Percentiles rank a stretch among this genome's conserved stretches.
phyloP scores from a whole-genome alignment of 2,797 vertebrate species.

The Dermochelys coriacea region DNA sequence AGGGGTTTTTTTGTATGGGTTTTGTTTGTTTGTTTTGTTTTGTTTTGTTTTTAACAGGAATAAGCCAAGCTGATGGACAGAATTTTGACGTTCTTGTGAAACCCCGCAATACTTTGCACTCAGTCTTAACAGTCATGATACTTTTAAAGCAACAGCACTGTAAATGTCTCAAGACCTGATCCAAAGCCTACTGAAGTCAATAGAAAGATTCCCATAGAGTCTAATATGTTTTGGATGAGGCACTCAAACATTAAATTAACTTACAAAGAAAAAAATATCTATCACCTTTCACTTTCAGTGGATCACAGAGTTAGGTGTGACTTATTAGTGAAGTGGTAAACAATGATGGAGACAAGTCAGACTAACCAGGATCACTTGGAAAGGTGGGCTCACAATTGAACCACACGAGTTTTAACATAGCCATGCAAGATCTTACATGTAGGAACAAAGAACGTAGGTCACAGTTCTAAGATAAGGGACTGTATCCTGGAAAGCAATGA shows the following conservation, averaged over 20 bases:
- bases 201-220: slow-evolving; percentile 43
- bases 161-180: neutral
- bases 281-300: slow-evolving; percentile 69
- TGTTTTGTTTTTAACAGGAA: neutral
- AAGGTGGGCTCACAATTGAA: slow-evolving; percentile 33
- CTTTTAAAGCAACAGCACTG: slow-evolving; percentile 37
- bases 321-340: slow-evolving; percentile 67
- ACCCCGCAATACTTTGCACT: slow-evolving; percentile 1
- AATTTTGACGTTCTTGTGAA: slow-evolving; percentile 2
- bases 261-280: slow-evolving; percentile 60
- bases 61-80: neutral
- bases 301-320: slow-evolving; percentile 39
- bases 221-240: slow-evolving; percentile 64
- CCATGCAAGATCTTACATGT: slow-evolving; percentile 16
- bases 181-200: slow-evolving; percentile 41
- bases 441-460: slow-evolving; percentile 16
- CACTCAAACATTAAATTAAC: slow-evolving; percentile 62
- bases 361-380: neutral
- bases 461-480: slow-evolving; percentile 38
- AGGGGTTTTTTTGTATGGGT: too few relatives aligned
- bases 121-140: neutral
- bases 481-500: neutral
- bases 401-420: slow-evolving; percentile 28
- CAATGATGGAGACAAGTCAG: slow-evolving; percentile 52
- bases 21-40: too few relatives aligned